Percentiles rank a stretch among this genome's conserved stretches.
Conservation (phyloP, 2,797 vertebrate species). For the Typhlichthys eigenmanni region DNA sequence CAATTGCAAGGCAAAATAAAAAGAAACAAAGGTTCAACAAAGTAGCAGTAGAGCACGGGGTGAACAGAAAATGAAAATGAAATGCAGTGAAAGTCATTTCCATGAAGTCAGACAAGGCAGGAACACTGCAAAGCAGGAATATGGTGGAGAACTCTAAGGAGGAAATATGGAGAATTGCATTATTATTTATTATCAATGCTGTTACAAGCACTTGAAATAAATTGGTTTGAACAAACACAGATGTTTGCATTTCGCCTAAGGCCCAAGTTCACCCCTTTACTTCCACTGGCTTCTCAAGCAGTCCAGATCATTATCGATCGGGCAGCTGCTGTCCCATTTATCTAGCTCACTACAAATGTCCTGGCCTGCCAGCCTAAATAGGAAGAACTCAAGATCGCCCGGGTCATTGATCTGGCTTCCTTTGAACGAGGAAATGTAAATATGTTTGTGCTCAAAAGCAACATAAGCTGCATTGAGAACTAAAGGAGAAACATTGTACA, state of each 20-base stretch:
- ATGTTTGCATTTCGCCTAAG: constrained; percentile 61
- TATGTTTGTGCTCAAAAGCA: background rate
- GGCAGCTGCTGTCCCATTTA: constrained; percentile 31
- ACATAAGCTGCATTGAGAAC: too few relatives aligned
- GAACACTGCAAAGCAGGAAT: constrained; percentile 5
- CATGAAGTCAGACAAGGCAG: background rate
- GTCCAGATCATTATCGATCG: constrained; percentile 57
- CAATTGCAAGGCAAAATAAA: constrained; percentile 7
- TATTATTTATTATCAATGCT: constrained; percentile 12
- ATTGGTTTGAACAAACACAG: constrained; percentile 62
- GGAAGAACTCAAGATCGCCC: constrained; percentile 27
- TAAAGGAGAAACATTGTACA: too few relatives aligned
- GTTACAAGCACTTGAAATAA: constrained; percentile 37
- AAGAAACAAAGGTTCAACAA: constrained; percentile 14
- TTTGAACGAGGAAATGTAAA: constrained; percentile 10
- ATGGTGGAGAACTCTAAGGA: constrained; percentile 28
- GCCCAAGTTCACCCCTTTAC: constrained; percentile 13
- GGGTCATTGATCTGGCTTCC: constrained; percentile 33
- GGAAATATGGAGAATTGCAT: constrained; percentile 40
- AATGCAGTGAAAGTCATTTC: constrained; percentile 21
- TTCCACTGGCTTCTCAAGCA: constrained; percentile 26
- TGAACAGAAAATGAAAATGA: constrained; percentile 16
- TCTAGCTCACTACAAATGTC: constrained; percentile 40
- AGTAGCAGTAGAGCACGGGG: background rate
- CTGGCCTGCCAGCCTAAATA: constrained; percentile 34